Percentiles rank a stretch among this genome's conserved stretches.
These are phyloP conservation scores for Yponomeuta malinellus DNA, from an alignment of 2,888 invertebrate genomes.

Conservation along the genomic window DNA sequence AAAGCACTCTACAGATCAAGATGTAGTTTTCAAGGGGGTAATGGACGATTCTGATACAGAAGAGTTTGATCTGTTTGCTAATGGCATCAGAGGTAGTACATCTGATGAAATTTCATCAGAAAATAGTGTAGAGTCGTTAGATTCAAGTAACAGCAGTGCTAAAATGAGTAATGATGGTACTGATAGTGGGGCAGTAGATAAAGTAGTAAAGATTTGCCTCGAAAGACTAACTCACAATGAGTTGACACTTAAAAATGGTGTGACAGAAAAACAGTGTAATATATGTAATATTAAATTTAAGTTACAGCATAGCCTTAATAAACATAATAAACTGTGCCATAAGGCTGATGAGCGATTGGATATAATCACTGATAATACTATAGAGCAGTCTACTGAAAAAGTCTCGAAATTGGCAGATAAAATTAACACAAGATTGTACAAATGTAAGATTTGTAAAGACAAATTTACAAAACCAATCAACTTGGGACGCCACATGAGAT, in stretches of 20 bases:
- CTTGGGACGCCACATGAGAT: constrained; percentile 6
- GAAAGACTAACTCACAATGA: background rate
- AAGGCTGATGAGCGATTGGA: background rate
- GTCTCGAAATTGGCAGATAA: background rate
- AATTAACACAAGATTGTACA: background rate
- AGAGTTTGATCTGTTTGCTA: background rate
- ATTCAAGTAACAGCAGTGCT: background rate
- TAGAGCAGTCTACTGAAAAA: background rate
- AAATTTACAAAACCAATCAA: background rate
- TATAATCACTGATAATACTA: background rate
- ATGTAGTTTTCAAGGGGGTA: background rate
- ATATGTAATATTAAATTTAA: background rate
- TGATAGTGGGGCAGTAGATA: background rate
- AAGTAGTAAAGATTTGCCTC: background rate
- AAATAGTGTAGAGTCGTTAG: background rate
- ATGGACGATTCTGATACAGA: background rate
- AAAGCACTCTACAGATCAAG: background rate
- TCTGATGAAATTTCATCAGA: background rate
- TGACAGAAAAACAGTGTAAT: background rate
- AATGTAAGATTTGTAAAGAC: constrained; percentile 13
- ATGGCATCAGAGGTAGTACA: background rate
- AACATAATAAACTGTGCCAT: background rate
- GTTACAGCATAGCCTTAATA: background rate
- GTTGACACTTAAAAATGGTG: background rate
- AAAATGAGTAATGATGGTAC: background rate